Evolutionary conservation across 2,888 invertebrate genomes (phyloP).

Genomic region (Tetramorium bicarinatum): DNA sequence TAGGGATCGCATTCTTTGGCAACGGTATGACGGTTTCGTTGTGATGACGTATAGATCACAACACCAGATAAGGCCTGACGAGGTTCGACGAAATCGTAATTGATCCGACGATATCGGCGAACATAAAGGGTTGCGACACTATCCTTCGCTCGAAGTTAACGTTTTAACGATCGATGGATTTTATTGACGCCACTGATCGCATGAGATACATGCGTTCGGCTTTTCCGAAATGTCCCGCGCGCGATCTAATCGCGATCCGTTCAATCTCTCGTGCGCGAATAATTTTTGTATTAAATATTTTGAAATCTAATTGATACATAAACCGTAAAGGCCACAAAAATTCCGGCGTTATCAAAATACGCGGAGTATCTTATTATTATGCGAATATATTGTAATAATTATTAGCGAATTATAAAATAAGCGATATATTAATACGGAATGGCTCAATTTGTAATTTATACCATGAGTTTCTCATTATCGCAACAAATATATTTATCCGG

Average conservation of each 20-base stretch:
- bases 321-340: not conserved
- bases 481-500: not conserved
- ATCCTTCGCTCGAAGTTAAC: conserved; percentile 18
- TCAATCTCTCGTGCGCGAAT: not conserved
- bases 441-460: conserved; percentile 41
- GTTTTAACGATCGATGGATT: conserved; percentile 38
- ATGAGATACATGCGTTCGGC: not conserved
- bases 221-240: not conserved
- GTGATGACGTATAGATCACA: conserved; percentile 45
- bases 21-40: conserved; percentile 32
- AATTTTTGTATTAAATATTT: conserved; percentile 15
- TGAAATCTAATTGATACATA: not conserved
- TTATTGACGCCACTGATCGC: conserved; percentile 36
- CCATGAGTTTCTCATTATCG: conserved; percentile 6
- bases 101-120: conserved; percentile 54
- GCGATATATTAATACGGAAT: conserved; percentile 11
- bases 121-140: conserved; percentile 14
- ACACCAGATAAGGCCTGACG: conserved; percentile 50
- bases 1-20: conserved; percentile 26
- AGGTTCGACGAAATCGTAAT: conserved; percentile 62
- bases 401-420: conserved; percentile 30
- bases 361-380: not conserved
- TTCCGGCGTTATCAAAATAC: not conserved
- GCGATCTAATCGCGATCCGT: conserved; percentile 14
- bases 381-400: not conserved